Base-by-base conservation (phyloP, 2,888 invertebrate genomes). In the Epirrhoe alternata region DNA sequence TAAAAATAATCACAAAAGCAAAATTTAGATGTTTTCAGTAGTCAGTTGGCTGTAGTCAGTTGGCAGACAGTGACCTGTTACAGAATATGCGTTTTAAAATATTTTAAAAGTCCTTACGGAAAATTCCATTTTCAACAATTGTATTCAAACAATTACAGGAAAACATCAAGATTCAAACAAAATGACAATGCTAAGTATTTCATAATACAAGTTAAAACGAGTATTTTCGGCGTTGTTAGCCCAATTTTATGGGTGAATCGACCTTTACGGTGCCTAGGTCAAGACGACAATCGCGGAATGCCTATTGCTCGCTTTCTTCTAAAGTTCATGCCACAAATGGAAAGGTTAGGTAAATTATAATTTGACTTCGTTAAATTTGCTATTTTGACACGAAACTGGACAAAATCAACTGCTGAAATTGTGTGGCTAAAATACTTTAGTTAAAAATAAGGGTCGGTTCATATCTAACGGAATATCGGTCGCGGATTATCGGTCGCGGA, bases 261-360 rank as follows among this genome's bases (percentile, higher is more conserved):
- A 68, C 68, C 67, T 66, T 67, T 35, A 35, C 52, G 53, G 42
- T 59, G 55, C 62, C 61, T 67, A 47, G 64, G 71, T 66, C 57
- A 64, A 68, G 58, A 68, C 60, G 54, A 50, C 55, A 14, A 51
- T 57, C 35, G 55, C 56, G 56, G 35, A 55, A 56, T 51, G 55
- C 51, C 49, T 53, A n/a, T 14, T 60, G 30, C 42, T 51, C 31
- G 31, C 30, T n/a, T 54, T 42, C 42, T 38, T 51, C 24, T 51
- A 56, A 51, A 56, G 64, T 65, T 65, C 55, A 60, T 31, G 35
- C 30, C 16, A 38, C 12, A 50, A 35, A 24, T 55, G 8, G 10
- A 61, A 49, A 57, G 56, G 56, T 57, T 57, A 47, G 56, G 56
- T 35, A 50, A 45, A 47, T 33, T 42, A 51, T 49, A 62, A 53